Evolutionary conservation across 2,888 invertebrate genomes (phyloP), one percentile per base, ranked within the genome.

Genomic region (Sialis lutaria): DNA sequence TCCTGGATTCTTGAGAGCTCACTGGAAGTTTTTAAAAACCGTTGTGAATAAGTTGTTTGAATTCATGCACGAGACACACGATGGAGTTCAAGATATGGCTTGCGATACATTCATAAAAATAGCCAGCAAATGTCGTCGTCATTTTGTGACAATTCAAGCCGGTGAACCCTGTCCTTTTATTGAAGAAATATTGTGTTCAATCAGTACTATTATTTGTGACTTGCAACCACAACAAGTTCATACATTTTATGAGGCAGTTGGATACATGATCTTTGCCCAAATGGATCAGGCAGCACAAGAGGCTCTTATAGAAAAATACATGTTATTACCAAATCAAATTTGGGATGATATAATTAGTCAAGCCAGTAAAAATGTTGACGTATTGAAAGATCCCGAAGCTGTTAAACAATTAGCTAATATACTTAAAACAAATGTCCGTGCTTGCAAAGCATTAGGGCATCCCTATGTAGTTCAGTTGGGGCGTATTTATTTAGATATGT

Each of bases 31-130:
- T 68, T 75, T 99, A 52, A 99, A 98, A 74, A 99, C 98, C 45
- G 98, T 99, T 60, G 96, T 98, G 50, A 98, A 97, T 71, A 98
- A 98, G 71, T 75, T 99, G 48, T 99, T 99, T 70, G 98, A 99
- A 70, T 99, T 99, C 66, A 99, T 99, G 98, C 98, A 98, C 65
- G 97, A 98, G 72, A 96, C 96, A 47, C 98, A 98, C 64, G 98
- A 97, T 65, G 98, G 98, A 58, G 98, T 99, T 32, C 97, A 98
- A 68, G 98, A 98, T 61, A 99, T 99, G 98, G 98, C 98, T 50
- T 99, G 98, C 73, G 98, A 99, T 70, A 99, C 98, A 39, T 99
- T 99, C 64, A 98, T 99, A 56, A 99, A 99, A 71, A 99, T 99
- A 60, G 93, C 98, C 33, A 76, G 93, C 58, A 99, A 98, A 68